A percentile compares a stretch with the other conserved stretches of the same genome.
Evolutionary conservation across 2,888 invertebrate species (phyloP).

Genomic region (Zhuqinia jingwanae): DNA sequence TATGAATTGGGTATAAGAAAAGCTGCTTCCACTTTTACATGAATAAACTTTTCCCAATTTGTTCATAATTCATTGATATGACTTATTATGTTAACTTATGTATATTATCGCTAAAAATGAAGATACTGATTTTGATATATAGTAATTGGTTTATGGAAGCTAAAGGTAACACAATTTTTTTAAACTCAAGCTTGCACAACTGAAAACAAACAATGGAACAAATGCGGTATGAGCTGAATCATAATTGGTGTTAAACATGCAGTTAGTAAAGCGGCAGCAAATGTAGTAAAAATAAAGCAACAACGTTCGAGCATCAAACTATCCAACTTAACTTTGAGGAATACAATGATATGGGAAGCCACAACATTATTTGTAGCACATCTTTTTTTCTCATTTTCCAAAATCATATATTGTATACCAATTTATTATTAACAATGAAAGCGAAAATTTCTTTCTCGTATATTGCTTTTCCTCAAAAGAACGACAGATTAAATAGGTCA

Average conservation of each 20-base stretch:
- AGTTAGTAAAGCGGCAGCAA: neutral
- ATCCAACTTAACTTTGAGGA: constrained; percentile 16
- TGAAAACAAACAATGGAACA: neutral
- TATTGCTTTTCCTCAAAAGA: neutral
- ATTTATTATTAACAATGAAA: constrained; percentile 7
- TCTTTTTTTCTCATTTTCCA: constrained; percentile 4
- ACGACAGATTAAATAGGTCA: constrained; percentile 32
- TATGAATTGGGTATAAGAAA: no score
- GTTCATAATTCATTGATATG: no score
- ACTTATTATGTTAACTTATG: no score
- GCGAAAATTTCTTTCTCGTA: constrained; percentile 18
- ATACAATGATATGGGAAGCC: constrained; percentile 29
- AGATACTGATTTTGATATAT: no score
- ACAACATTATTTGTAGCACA: neutral
- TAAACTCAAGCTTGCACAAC: neutral
- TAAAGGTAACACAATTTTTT: no score
- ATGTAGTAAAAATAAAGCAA: neutral
- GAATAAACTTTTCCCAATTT: no score
- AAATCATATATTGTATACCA: neutral
- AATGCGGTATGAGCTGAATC: neutral
- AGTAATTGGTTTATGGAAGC: no score
- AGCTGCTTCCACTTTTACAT: no score
- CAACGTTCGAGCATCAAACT: neutral
- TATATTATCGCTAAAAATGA: no score
- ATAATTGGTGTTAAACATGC: neutral